Evolutionary conservation across 2,888 invertebrate species (phyloP), one percentile per base, ranked within the genome.

Genomic region (Cetonia aurata): DNA sequence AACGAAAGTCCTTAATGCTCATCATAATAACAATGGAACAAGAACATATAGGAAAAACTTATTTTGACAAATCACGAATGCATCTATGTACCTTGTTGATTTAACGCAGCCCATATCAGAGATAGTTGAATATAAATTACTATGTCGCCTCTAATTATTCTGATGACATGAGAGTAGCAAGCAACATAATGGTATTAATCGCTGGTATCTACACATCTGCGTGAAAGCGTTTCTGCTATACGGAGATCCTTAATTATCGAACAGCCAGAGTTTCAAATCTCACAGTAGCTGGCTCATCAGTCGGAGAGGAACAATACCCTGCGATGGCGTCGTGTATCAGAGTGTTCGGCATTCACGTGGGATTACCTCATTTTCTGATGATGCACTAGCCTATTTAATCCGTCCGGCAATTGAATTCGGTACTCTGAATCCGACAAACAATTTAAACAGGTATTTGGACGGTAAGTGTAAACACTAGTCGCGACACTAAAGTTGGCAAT

Each of bases 341-440:
- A 44, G 59, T 56, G 66, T 67, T 70, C 71, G 53, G 67, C 59
- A 71, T 71, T 71, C 67, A 71, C 55, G 42, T 57, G 67, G 72
- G 69, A 67, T 72, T 72, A 73, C 62, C 25, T 59, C 65, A 41
- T 66, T 56, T 68, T 62, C 25, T 62, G 48, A 25, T 53, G 37
- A 48, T n/a, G 50, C 37, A 48, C 59, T 69, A 42, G 46, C 56
- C 67, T 41, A 67, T 72, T 72, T 68, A 65, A 60, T 62, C 53
- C 55, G 37, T 19, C 33, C 10, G 42, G 42, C 62, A 50, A 37
- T 50, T 12, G 19, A 65, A 10, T 17, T 6, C 62, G 9, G 37
- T 10, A 37, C 37, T 37, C 50, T 37, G 50, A 65, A 65, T 52
- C 17, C 37, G 31, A 50, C 50, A 65, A 65, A 52, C 62, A 50